Percentiles rank a stretch among this genome's conserved stretches.
These are phyloP conservation scores for Caenorhabditis macrosperma DNA, from an alignment of 2,888 invertebrate species.

Conservation along the genomic window DNA sequence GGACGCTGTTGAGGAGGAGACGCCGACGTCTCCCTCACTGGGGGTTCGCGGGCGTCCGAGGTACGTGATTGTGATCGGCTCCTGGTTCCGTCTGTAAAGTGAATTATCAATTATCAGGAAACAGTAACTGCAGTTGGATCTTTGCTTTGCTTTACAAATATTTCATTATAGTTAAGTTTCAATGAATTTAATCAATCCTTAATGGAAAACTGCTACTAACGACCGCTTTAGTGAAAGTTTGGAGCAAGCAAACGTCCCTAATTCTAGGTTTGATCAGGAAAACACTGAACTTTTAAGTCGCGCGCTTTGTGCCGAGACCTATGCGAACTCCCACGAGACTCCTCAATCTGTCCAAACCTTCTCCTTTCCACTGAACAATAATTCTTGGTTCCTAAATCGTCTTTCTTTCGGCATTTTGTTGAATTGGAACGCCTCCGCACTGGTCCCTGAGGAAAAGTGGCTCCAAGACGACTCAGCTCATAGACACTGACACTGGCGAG, in stretches of 20 bases:
- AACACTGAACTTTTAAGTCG: too few species aligned
- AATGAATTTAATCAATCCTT: too few species aligned
- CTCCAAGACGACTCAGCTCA: conserved; percentile 26
- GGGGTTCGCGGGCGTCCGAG: conserved; percentile 53
- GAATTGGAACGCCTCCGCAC: conserved; percentile 43
- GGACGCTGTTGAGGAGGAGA: background rate
- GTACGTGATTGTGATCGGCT: conserved; percentile 54
- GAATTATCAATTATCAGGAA: background rate
- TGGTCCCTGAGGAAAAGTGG: background rate
- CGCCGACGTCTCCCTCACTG: conserved; percentile 33
- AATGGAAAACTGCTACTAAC: too few species aligned
- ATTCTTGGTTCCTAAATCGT: too few species aligned
- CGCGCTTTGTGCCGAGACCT: too few species aligned
- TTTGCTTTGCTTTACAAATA: background rate
- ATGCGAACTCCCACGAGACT: background rate
- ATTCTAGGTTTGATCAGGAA: too few species aligned
- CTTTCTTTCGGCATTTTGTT: conserved; percentile 35
- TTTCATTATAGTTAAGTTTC: too few species aligned
- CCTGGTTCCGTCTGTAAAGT: conserved; percentile 44
- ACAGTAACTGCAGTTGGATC: background rate
- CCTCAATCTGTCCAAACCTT: background rate
- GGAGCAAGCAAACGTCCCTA: too few species aligned
- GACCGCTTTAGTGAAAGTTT: too few species aligned
- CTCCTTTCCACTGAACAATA: background rate
- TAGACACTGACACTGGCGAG: conserved; percentile 45